Base-by-base conservation (phyloP, 1,140 invertebrate species). In the Drosophila arizonae region DNA sequence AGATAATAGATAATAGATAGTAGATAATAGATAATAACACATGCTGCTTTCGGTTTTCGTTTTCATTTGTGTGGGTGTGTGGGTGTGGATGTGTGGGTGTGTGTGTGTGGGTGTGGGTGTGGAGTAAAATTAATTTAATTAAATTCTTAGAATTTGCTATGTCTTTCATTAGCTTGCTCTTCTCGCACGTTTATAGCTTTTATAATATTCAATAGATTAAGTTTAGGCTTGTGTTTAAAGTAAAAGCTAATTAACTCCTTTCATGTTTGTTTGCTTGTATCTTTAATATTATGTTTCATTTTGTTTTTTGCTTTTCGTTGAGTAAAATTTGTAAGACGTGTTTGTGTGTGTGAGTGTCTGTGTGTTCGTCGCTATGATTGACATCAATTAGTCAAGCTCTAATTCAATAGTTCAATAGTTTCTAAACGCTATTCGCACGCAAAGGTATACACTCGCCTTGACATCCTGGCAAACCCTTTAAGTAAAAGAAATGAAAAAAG, bases 401-500 rank as follows among this genome's bases (percentile, higher is more conserved):
- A 74, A 64, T 61, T 54, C 70, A 81, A 76, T 71, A 71, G 57
- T 75, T 54, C 70, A 81, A 76, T 71, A 71, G 57, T 75, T 67
- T 69, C 76, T 91, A 91, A 86, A 92, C 91, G 86, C 92, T 93
- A 92, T 93, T 93, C 77, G 92, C 90, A 81, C 92, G 92, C 78
- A 93, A 92, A 90, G 93, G 93, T 90, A 93, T 93, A 92, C 92
- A 93, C 91, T 93, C 93, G 90, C 92, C 93, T 81, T 92, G 92
- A 79, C 93, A 93, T 91, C 92, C 81, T 90, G 92, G 90, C 90
- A 80, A 81, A 84, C 92, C 92, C 92, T 92, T 92, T 87, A 92
- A 93, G 81, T 79, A 85, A 82, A 90, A 90, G 81, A 90, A 90
- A 90, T 75, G 70, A 89, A 90, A 90, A 90, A 85, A 84, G 79